Percentiles rank a stretch among this genome's conserved stretches.
phyloP scores from a whole-genome alignment of 2,797 vertebrate genomes.

The Enteromius trimaculatus region DNA sequence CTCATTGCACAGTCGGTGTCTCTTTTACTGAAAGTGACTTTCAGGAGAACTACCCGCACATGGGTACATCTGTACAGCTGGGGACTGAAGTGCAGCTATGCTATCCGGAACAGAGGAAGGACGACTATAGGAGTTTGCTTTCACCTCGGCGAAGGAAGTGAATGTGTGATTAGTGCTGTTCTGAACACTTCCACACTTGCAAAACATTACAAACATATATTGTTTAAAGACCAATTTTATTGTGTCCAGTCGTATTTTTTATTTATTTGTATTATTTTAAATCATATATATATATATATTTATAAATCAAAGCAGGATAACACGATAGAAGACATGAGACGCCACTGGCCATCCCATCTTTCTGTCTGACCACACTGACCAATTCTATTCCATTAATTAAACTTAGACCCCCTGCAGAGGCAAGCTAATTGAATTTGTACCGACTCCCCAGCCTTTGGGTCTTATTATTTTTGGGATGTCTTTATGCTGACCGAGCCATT shows the following conservation, averaged over 20 bases:
- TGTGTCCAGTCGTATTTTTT: not conserved
- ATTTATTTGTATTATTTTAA: not conserved
- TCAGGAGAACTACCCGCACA: conserved; percentile 17
- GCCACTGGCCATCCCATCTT: conserved; percentile 56
- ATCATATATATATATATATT: too few species aligned
- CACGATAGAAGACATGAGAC: not conserved
- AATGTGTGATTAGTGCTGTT: conserved; percentile 6
- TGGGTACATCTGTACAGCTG: conserved; percentile 19
- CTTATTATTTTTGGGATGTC: conserved; percentile 69
- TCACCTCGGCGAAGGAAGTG: not conserved
- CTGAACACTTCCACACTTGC: not conserved
- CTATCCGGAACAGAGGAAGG: not conserved
- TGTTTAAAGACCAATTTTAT: not conserved
- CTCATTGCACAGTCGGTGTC: conserved; percentile 31
- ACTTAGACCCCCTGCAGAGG: conserved; percentile 69
- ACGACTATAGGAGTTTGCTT: not conserved
- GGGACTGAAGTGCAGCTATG: conserved; percentile 6
- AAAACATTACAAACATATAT: not conserved
- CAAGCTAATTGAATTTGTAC: conserved; percentile 78
- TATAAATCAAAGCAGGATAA: not conserved
- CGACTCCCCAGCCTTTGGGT: conserved; percentile 66
- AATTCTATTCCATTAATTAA: conserved; percentile 80
- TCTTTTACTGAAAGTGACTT: conserved; percentile 35
- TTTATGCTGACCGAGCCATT: conserved; percentile 80
- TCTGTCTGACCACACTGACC: conserved; percentile 61